Base-by-base conservation (phyloP, 2,888 invertebrate species). In the Oscheius onirici region DNA sequence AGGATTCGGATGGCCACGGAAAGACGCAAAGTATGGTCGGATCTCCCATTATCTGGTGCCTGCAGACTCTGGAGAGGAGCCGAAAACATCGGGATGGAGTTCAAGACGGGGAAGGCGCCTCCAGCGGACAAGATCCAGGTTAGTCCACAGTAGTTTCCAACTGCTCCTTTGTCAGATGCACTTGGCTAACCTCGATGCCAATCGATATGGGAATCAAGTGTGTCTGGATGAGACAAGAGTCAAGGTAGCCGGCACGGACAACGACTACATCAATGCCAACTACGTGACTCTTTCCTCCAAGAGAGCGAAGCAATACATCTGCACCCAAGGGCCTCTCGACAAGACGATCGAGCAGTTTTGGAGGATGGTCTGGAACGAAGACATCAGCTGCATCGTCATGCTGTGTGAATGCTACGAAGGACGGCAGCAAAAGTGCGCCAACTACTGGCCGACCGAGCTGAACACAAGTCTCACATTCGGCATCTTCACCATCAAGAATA, bases 321-420 rank as follows among this genome's bases (percentile, higher is more conserved):
- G 81, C 49, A 71, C 82, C n/a, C 82, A 83, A 54, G 77, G 80
- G 11, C 83, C 83, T 1, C 61, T 82, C 20, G 67, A 55, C 8
- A 67, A 69, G n/a, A 81, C 83, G 1, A 71, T 76, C 5, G 72
- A 70, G 54, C 75, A 78, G 41, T 83, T 83, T 54, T 82, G 82
- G 83, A 66, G 73, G 46, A 81, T 83, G 83, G 63, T 75, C 13
- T 60, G 78, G 28, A 70, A 77, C 24, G 72, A 79, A 51, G 63
- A 67, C n/a, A 44, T 58, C 34, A 75, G 71, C 44, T 68, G 60
- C 41, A 73, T 77, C 41, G 73, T 78, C 15, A 75, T 75, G 77
- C 44, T 78, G 26, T 78, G 77, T 26, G 77, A 75, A 24, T n/a
- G 75, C 15, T 58, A 73, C 22, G 77, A 78, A 54, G 69, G 71